Base-by-base conservation (phyloP, 1,140 invertebrate genomes). In the Frieseomelitta varia region DNA sequence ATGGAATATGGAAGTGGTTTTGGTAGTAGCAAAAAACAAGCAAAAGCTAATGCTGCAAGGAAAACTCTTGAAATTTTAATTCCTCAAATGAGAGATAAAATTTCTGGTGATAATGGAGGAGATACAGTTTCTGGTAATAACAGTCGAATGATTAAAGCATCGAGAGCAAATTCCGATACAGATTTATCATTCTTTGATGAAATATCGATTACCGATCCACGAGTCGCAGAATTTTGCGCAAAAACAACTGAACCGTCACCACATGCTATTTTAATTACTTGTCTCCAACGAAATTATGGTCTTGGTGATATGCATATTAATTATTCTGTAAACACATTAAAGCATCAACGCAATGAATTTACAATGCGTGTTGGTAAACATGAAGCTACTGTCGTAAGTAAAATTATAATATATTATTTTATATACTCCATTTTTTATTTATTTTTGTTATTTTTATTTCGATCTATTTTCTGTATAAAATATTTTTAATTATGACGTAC, bases 161-260 rank as follows among this genome's bases (percentile, higher is more conserved):
- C 94, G 0, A 93, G 93, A 83, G 89, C 88, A 17, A 94, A 94
- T 87, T 92, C 94, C 11, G 94, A 95, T 76, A 91, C 94, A 11
- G 94, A 95, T 91, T 91, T 95, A 65, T 95, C 98, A 96, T 99
- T 98, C 91, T 99, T 99, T 94, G 98, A 99, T 95, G 97, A 98
- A 92, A 98, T 99, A 84, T 96, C 97, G 83, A 98, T 99, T 56
- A 98, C 98, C 91, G 98, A 99, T 96, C 98, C 98, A 10, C 95
- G 99, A 84, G 97, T 99, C 34, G 97, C 97, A 72, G 98, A 99
- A 94, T 97, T 99, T 92, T 99, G 98, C 94, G 97, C 97, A 47
- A 99, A 98, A 95, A 98, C 98, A 3, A 99, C 98, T 63, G 98
- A 99, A 94, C 98, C 98, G 1, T 97, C 98, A 8, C 99, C 99